Base-by-base conservation (phyloP, 2,797 vertebrate species). In the Eidolon dupreanum region DNA sequence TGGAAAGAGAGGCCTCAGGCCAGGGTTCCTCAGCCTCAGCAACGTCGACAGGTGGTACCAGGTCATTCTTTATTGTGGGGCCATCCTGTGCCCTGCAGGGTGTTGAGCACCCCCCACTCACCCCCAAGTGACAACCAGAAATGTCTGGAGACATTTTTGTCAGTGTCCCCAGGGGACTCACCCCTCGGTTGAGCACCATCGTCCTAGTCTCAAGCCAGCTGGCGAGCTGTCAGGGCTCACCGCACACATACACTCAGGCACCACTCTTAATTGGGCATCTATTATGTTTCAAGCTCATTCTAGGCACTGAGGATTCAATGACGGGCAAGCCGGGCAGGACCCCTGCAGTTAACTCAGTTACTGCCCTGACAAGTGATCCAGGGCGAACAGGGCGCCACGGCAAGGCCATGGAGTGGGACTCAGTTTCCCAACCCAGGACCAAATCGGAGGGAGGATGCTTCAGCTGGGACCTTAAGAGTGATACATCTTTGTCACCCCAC, bases 51-150 rank as follows among this genome's bases (percentile, higher is more conserved):
- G 10, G 2, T 31, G 66, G 74, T 7, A 1, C 24, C 33, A 51
- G 49, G 20, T 9, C 1, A 1, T n/a, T 16, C 93, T 33, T 31
- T 22, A 8, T 4, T 4, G 19, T 0, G 61, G 33, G 53, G 7
- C 15, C 0, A 0, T 4, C n/a, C 90, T 38, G 2, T 9, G 26
- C 66, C 2, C 12, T 33, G 2, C 0, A 1, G 2, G 87, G 46
- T 19, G 2, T 0, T 12, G 19, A 71, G 12, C 9, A 0, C 36
- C 28, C 8, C 53, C 9, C 26, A 13, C 49, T 16, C 49, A 0
- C 20, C 17, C 77, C 55, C 36, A 63, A 11, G 78, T 16, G 43
- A 51, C 26, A 16, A n/a, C 17, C 77, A 53, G 17, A 41, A 81
- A 17, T 57, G 24, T 63, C 65, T 81, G 33, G 28, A 1, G 31